Base-by-base conservation (phyloP, 2,888 invertebrate species). In the Pegoplata infirma region DNA sequence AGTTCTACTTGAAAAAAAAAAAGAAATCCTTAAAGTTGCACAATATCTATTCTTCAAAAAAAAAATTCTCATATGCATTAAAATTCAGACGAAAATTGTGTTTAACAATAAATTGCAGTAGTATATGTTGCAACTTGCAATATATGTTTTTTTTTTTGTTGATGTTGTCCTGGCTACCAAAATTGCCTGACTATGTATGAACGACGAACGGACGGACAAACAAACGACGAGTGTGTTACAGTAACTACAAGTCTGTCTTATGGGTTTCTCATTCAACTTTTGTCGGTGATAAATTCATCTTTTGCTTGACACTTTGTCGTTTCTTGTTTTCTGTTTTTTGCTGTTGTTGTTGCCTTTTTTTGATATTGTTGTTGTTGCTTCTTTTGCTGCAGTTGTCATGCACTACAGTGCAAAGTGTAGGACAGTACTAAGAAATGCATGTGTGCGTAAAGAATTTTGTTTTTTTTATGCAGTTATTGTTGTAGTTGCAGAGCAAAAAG, bases 271-370 rank as follows among this genome's bases (percentile, higher is more conserved):
- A 69, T 73, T 79, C 80, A 76, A 74, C 56, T 81, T 80, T 77
- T 83, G 83, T 82, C 84, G 84, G 84, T 83, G 82, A 84, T 84
- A 84, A 84, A 84, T 84, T 84, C 84, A 84, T 84, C 84, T 84
- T 83, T 83, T 82, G 81, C 82, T 82, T 84, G 84, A 84, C 84
- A 84, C 84, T 84, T 80, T 76, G 81, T 80, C 79, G 78, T 80
- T 72, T 16, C 58, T 63, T 67, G 69, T 73, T 68, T 76, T 75
- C 58, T 53, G 25, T 44, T 28, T 40, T 32, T 51, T 58, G 40
- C 17, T 19, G 32, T 17, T 28, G 12, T 44, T 23, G 49, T 63
- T 53, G 25, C 28, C 21, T 40, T 32, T 51, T 58, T 36, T 25
- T 19, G 32, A 12, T 28, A 8, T 44, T 23, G 49, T 63, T 67